Percentiles rank a stretch among this genome's conserved stretches.
phyloP scores from a whole-genome alignment of 2,113 vertebrate species.

The Abramis brama region DNA sequence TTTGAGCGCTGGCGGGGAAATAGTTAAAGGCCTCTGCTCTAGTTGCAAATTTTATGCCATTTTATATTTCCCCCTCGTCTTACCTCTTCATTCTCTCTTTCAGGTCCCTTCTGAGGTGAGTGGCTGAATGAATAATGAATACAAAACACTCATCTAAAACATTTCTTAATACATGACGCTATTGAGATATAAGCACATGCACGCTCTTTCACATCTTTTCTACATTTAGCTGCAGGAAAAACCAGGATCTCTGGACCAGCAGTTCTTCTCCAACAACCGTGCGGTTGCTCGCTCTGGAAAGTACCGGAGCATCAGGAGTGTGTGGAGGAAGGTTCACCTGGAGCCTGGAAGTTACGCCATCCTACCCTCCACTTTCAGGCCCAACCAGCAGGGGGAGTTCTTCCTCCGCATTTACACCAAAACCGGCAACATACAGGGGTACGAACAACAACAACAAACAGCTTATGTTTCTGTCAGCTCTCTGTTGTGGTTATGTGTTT shows the following conservation, averaged over 20 bases:
- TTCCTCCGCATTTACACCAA: slow-evolving; percentile 80
- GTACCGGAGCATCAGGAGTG: slow-evolving; percentile 71
- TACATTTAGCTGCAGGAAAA: slow-evolving; percentile 61
- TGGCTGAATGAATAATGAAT: neutral
- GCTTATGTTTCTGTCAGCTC: neutral
- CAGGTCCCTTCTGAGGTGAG: slow-evolving; percentile 74
- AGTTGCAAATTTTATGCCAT: neutral
- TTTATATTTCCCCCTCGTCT: slow-evolving; percentile 5
- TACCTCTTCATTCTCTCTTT: slow-evolving; percentile 2
- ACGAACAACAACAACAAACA: neutral
- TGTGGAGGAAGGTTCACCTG: slow-evolving; percentile 73
- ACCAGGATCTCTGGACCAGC: slow-evolving; percentile 61
- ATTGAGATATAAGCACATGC: neutral
- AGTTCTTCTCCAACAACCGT: slow-evolving; percentile 72
- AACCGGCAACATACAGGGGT: slow-evolving; percentile 77
- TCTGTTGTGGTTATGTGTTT: neutral
- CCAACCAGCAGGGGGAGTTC: slow-evolving; percentile 76
- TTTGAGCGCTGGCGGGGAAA: too few relatives aligned
- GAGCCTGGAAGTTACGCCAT: slow-evolving; percentile 77
- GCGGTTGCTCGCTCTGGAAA: slow-evolving; percentile 73
- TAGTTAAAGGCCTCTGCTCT: too few relatives aligned
- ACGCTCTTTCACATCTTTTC: neutral
- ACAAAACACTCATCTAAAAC: neutral
- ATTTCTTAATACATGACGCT: neutral
- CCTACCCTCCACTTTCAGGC: slow-evolving; percentile 71